Base-by-base conservation (phyloP, 2,113 vertebrate species). In the Cercopithecus mona region DNA sequence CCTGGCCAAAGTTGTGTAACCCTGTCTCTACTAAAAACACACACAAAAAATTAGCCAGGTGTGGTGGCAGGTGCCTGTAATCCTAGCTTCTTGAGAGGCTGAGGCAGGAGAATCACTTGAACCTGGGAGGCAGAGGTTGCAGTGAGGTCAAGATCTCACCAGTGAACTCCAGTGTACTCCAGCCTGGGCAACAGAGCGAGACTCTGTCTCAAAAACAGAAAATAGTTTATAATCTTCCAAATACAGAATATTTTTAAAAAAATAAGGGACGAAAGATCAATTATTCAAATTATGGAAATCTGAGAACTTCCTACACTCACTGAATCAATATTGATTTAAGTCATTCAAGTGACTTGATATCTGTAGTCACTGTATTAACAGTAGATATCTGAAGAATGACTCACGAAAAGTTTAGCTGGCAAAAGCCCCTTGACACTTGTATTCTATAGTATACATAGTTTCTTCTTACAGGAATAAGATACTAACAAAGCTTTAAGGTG, bases 211-310 rank as follows among this genome's bases (percentile, higher is more conserved):
- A 64, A 32, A 64, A 64, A 30, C 30, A 64, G 61, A 64, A 92
- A 86, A 73, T 59, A 61, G 35, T 5, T 81, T 95, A 25, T 68
- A 52, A 88, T 23, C 14, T n/a, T 92, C 16, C 32, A 76, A 40
- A 87, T 40, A 75, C 2, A 81, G 43, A 80, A 55, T 86, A 61
- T 40, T 79, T 38, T 90, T 55, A 17, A 0, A 13, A 84, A 90
- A 84, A 38, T n/a, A 32, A 80, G 22, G 90, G 55, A 1, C 35
- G 89, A 73, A 79, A 52, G 4, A 18, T 95, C 83, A 95, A 85
- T 4, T 97, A 32, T 57, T 94, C 75, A 90, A 86, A 90, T 82
- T 32, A 94, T 20, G 38, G 43, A 96, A 96, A 94, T 55, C 3
- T 11, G 38, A 93, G 57, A 73, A 70, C 17, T 72, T 94, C 27